Conservation (phyloP, 2,113 vertebrate genomes). For the Phalacrocorax brasilianus region DNA sequence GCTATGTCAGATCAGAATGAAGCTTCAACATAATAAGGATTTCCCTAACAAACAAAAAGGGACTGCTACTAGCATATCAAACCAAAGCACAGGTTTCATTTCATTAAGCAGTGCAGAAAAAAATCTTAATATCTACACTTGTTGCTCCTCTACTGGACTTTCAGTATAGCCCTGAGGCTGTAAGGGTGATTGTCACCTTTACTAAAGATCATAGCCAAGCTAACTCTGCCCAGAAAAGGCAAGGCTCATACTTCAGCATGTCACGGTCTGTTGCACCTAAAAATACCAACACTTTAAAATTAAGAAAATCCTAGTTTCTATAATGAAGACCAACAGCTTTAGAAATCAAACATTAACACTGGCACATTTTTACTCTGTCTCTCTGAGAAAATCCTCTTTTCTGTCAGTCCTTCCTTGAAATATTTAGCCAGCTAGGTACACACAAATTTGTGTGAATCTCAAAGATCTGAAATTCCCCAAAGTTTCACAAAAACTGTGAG, state of each 20-base stretch:
- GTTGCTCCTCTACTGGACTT: not conserved
- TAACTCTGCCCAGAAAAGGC: not conserved
- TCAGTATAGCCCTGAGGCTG: not conserved
- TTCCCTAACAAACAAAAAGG: not conserved
- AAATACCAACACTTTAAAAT: not conserved
- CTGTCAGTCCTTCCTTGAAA: not conserved
- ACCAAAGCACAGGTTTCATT: not conserved
- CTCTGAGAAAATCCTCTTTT: not conserved
- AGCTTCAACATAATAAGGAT: not conserved
- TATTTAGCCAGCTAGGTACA: not conserved
- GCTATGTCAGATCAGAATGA: not conserved
- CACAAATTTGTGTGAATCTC: not conserved
- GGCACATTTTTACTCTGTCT: not conserved
- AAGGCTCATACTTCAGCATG: not conserved
- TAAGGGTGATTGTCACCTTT: not conserved
- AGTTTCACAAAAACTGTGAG: not conserved
- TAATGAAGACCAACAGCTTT: not conserved
- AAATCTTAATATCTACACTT: not conserved
- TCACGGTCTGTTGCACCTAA: not conserved
- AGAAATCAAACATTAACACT: not conserved
- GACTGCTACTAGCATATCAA: not conserved
- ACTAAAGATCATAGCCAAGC: not conserved
- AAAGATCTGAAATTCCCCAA: not conserved
- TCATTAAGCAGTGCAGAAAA: not conserved
- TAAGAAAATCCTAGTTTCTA: not conserved